phyloP scores from a whole-genome alignment of 2,797 vertebrate genomes.

The Eidolon dupreanum region DNA sequence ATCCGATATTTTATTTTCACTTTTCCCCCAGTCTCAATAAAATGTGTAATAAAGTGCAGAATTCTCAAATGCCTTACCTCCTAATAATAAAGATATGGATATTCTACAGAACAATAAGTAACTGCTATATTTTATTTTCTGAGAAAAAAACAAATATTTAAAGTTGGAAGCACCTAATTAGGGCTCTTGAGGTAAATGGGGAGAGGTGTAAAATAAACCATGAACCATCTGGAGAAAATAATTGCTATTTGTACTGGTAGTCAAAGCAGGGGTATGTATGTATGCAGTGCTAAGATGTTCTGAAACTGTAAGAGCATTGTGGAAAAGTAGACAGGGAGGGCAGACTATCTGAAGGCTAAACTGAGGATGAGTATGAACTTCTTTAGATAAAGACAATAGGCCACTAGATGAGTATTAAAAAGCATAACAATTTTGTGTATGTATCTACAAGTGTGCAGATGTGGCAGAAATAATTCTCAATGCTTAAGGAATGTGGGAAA shows the following conservation, averaged over 20 bases:
- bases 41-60: background rate
- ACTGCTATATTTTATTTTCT: background rate
- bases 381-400: background rate
- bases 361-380: background rate
- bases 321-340: background rate
- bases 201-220: background rate
- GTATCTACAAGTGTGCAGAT: background rate
- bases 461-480: background rate
- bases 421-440: background rate
- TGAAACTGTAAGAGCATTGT: background rate
- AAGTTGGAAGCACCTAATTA: background rate
- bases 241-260: background rate
- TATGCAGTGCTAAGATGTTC: background rate
- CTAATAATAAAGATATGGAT: background rate
- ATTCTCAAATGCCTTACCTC: slow-evolving; percentile 12
- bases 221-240: background rate
- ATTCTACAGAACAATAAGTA: background rate
- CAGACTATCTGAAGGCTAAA: background rate
- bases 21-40: background rate
- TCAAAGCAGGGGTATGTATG: background rate
- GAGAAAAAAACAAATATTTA: background rate
- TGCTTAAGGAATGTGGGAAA: background rate
- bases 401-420: background rate
- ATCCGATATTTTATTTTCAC: slow-evolving; percentile 15
- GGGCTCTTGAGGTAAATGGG: background rate